Evolutionary conservation across 2,888 invertebrate genomes (phyloP), one percentile per base, ranked within the genome.

Genomic region (Ceraclea dissimilis): DNA sequence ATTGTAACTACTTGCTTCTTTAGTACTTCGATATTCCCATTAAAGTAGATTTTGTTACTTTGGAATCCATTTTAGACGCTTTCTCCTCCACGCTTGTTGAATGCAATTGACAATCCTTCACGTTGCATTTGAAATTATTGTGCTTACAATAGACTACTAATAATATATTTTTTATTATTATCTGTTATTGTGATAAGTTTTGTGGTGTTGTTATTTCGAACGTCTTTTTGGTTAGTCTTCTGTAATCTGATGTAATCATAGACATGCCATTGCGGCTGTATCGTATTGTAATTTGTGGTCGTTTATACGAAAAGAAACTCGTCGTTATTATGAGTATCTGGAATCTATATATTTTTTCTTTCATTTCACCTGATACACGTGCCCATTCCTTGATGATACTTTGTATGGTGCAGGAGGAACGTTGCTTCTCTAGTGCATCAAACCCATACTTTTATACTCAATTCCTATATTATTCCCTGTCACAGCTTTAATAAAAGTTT

Each of bases 61-160:
- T 10, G 10, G 10, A 26, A 26, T 26, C 26, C 26, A 26, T 26
- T 26, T 26, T 26, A 26, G 26, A 26, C 26, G 26, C 26, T 26
- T 26, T 26, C 26, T 6, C 26, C 39, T 13, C n/a, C 13, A 16
- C 13, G 13, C 13, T 39, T 39, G 39, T 13, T 8, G 13, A 39
- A 13, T 39, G 26, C 26, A 39, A 39, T 39, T 39, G 39, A 39
- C 39, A 39, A 39, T 39, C 39, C 39, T 39, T 39, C 39, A 39
- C 39, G 39, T 39, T 39, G 39, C 39, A 39, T 8, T 39, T 39
- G 13, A 10, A 39, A 39, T 4, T 13, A 39, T 39, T 4, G 5
- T 16, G 13, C 39, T n/a, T 39, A n/a, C n/a, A 39, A 4, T 39
- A 39, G n/a, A 39, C 13, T 39, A n/a, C 39, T n/a, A n/a, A n/a